Conservation (phyloP, 92 coral and sea anemone genomes). For the Epizoanthus ramosus region DNA sequence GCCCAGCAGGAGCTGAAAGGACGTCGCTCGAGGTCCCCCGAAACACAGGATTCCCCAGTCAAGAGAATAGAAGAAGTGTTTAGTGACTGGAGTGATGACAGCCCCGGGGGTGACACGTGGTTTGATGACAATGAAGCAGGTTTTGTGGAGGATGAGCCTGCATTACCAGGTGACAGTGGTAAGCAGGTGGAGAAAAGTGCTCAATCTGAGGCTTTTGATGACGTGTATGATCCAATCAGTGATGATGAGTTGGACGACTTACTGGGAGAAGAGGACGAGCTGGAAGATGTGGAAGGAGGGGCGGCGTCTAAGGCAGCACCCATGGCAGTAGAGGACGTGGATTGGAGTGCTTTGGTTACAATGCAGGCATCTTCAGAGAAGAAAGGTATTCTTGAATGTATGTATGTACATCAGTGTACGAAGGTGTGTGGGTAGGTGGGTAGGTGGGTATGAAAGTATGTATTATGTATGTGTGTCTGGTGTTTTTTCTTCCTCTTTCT, state of each 20-base stretch:
- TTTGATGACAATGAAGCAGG: constrained; percentile 68
- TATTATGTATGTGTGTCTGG: too few relatives aligned
- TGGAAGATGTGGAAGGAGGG: constrained; percentile 50
- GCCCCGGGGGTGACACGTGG: constrained; percentile 87
- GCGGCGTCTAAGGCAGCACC: constrained; percentile 49
- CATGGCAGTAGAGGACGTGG: constrained; percentile 90
- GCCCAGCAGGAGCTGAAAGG: constrained; percentile 13
- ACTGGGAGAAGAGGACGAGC: constrained; percentile 87
- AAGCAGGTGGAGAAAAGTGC: background rate
- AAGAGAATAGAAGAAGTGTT: constrained; percentile 73
- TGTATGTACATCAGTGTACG: too few relatives aligned
- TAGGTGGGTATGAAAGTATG: too few relatives aligned
- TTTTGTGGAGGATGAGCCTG: constrained; percentile 59
- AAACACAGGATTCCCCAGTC: constrained; percentile 37
- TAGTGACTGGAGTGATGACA: constrained; percentile 98
- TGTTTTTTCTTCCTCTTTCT: too few relatives aligned
- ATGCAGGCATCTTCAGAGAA: constrained; percentile 56
- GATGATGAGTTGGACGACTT: constrained; percentile 98
- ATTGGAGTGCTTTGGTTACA: constrained; percentile 95
- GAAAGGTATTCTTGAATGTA: constrained; percentile 48
- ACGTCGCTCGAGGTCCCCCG: background rate
- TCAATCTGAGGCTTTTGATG: constrained; percentile 81
- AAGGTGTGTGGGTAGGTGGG: too few relatives aligned
- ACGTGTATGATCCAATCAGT: constrained; percentile 98
- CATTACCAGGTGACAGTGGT: constrained; percentile 39